Conservation (phyloP, 2,113 vertebrate species). For the Callipepla californica region DNA sequence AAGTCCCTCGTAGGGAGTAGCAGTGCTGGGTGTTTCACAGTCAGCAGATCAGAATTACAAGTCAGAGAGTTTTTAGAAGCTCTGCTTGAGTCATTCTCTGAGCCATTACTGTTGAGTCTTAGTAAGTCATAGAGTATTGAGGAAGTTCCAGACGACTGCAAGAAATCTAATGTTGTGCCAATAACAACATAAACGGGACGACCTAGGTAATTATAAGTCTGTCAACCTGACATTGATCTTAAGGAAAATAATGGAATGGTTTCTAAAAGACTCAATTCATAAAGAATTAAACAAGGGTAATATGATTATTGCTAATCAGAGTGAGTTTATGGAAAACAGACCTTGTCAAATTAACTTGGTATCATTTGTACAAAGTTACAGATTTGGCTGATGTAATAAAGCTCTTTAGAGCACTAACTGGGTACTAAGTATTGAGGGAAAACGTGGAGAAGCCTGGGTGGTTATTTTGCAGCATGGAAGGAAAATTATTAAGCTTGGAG, state of each 20-base stretch:
- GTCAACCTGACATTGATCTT: conserved; percentile 54
- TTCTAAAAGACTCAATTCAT: conserved; percentile 66
- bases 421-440: neutral
- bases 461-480: neutral
- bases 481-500: neutral
- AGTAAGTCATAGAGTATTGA: neutral
- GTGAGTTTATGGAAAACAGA: conserved; percentile 60
- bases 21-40: neutral
- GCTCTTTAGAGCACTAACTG: neutral
- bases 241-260: conserved; percentile 59
- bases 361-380: conserved; percentile 12
- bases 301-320: conserved; percentile 52
- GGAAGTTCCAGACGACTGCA: neutral
- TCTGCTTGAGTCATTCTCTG: neutral
- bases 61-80: neutral
- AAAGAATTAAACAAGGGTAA: conserved; percentile 60
- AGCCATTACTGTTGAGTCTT: conserved; percentile 1
- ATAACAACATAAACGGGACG: conserved; percentile 52
- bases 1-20: neutral
- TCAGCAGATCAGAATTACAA: neutral
- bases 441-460: neutral
- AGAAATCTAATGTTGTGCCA: conserved; percentile 60
- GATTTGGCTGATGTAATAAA: conserved; percentile 28
- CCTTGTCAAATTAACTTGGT: conserved; percentile 53
- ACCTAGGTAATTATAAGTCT: conserved; percentile 52